Evolutionary conservation across 2,888 invertebrate species (phyloP).

Genomic region (Didymodactylos carnosus): DNA sequence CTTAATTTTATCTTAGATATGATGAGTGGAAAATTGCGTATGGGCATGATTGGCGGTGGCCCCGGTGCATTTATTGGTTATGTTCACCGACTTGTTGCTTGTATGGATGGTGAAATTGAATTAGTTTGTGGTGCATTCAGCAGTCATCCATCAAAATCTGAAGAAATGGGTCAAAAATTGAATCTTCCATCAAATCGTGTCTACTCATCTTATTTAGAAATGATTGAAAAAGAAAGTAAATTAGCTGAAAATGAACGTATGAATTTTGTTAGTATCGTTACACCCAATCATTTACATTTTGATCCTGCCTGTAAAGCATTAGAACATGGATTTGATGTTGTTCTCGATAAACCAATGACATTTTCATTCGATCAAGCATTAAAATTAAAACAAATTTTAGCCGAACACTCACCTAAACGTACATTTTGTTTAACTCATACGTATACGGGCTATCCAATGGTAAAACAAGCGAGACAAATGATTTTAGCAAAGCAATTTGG

Average conservation of each 20-base stretch:
- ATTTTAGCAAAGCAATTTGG: neutral
- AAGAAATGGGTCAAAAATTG: neutral
- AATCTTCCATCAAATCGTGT: neutral
- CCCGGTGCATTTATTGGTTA: neutral
- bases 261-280: neutral
- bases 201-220: neutral
- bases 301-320: neutral
- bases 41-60: neutral
- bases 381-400: neutral
- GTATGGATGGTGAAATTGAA: neutral
- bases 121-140: neutral
- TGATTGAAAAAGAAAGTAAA: neutral
- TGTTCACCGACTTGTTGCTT: neutral
- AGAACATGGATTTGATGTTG: neutral
- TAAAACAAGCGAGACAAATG: neutral
- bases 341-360: neutral
- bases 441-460: neutral
- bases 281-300: neutral
- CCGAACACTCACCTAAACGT: neutral
- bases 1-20: too few species aligned
- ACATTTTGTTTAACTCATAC: neutral
- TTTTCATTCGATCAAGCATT: neutral
- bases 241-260: neutral
- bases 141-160: neutral
- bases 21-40: neutral